phyloP scores from a whole-genome alignment of 2,113 vertebrate genomes.

The Typhlomys cinereus region DNA sequence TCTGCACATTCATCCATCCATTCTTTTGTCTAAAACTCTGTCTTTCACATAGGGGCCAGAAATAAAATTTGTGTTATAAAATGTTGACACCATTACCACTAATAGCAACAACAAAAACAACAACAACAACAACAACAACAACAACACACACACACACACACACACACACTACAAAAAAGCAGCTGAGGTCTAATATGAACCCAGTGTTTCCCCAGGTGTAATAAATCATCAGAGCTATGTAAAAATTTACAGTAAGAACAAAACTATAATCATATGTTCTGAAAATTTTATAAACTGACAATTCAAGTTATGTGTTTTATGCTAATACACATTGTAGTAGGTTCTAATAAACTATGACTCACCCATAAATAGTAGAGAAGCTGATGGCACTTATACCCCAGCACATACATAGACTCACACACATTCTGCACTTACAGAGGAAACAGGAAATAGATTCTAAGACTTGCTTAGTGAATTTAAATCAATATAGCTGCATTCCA shows the following conservation, averaged over 20 bases:
- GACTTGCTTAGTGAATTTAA: conserved; percentile 85
- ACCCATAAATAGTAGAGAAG: conserved; percentile 81
- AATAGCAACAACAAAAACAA: not conserved
- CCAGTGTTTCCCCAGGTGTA: conserved; percentile 76
- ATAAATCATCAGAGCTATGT: conserved; percentile 81
- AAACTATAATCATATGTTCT: conserved; percentile 83
- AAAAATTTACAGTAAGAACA: conserved; percentile 84
- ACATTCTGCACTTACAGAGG: conserved; percentile 49
- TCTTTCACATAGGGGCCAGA: conserved; percentile 64
- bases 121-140: not conserved
- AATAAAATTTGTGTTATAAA: conserved; percentile 81
- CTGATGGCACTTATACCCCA: conserved; percentile 71
- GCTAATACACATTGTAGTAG: conserved; percentile 82
- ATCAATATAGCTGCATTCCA: conserved; percentile 84
- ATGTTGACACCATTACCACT: not conserved
- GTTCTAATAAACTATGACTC: conserved; percentile 85
- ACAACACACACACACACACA: not conserved
- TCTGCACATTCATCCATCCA: conserved; percentile 5
- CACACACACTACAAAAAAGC: not conserved
- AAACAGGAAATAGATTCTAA: conserved; percentile 83
- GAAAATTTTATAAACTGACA: conserved; percentile 87
- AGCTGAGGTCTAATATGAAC: conserved; percentile 69
- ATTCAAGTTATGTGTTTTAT: conserved; percentile 85
- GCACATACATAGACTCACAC: conserved; percentile 68
- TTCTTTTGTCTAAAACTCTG: conserved; percentile 78